Conservation (phyloP, 2,888 invertebrate genomes). For the Cordilura impudica region DNA sequence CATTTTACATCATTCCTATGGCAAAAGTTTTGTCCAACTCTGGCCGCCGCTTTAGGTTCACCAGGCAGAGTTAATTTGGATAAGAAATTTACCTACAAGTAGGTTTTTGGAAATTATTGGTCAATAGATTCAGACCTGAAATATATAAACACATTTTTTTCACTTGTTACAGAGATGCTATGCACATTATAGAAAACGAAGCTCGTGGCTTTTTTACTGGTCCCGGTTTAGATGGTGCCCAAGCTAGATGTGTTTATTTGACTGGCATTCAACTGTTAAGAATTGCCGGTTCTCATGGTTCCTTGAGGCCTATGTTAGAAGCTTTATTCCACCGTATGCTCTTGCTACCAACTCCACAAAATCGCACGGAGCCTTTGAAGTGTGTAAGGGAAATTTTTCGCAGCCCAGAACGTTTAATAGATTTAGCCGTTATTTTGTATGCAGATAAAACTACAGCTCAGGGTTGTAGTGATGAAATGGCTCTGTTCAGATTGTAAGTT, state of each 20-base stretch:
- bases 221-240: conserved; percentile 85
- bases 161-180: conserved; percentile 72
- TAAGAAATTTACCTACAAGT: conserved; percentile 86
- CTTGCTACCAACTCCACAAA: conserved; percentile 90
- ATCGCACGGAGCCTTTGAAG: conserved; percentile 90
- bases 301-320: conserved; percentile 93
- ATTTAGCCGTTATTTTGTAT: conserved; percentile 81
- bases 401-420: conserved; percentile 87
- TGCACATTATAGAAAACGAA: conserved; percentile 78
- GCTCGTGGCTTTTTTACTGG: conserved; percentile 78
- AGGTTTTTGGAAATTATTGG: conserved; percentile 67
- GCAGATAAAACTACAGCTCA: conserved; percentile 84
- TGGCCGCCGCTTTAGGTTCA: conserved; percentile 92
- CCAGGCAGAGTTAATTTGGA: conserved; percentile 85
- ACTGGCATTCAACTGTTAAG: conserved; percentile 93
- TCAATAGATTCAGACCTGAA: background rate
- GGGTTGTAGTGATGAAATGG: conserved; percentile 87
- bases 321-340: conserved; percentile 96
- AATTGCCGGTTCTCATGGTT: conserved; percentile 90
- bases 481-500: conserved; percentile 87
- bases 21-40: conserved; percentile 94
- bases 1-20: conserved; percentile 93
- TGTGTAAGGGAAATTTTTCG: conserved; percentile 87
- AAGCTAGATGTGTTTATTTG: conserved; percentile 91
- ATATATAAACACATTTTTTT: background rate